These are phyloP conservation scores for Microplitis mediator DNA, from an alignment of 1,140 invertebrate genomes.

Conservation along the genomic window DNA sequence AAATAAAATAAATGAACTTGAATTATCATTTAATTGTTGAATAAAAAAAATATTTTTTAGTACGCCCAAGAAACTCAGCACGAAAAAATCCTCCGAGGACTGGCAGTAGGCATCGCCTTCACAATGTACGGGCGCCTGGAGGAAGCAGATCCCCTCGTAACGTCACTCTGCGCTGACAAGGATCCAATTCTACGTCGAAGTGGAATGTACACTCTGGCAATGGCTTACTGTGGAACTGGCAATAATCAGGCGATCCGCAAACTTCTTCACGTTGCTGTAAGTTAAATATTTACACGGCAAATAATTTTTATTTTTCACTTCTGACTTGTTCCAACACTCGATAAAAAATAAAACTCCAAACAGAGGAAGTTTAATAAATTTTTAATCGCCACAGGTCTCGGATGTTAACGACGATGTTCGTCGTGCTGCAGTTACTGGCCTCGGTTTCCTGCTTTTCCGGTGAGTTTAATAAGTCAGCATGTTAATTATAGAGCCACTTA, in stretches of 20 bases:
- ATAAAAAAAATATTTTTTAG: conserved; percentile 51
- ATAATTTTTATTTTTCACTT: background rate
- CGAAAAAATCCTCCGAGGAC: conserved; percentile 95
- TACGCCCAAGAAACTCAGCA: conserved; percentile 94
- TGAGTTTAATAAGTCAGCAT: conserved; percentile 46
- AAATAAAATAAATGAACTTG: no score
- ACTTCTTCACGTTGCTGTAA: conserved; percentile 93
- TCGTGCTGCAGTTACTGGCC: conserved; percentile 93
- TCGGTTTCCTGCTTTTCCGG: conserved; percentile 95
- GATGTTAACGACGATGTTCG: conserved; percentile 99
- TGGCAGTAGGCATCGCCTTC: conserved; percentile 94
- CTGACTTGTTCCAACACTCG: background rate
- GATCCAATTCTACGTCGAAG: conserved; percentile 88
- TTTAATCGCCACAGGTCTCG: conserved; percentile 67
- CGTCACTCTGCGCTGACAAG: conserved; percentile 83
- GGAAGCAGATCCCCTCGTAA: conserved; percentile 93
- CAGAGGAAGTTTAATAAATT: background rate
- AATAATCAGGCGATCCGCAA: conserved; percentile 95
- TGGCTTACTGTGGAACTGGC: conserved; percentile 98
- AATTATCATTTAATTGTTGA: no score
- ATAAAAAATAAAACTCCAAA: background rate
- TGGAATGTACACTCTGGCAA: conserved; percentile 97
- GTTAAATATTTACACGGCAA: conserved; percentile 39
- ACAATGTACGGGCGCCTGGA: conserved; percentile 97
- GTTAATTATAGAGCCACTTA: background rate